Evolutionary conservation across 2,888 invertebrate genomes (phyloP), one percentile per base, ranked within the genome.

Genomic region (Agonopterix alstromeriana): DNA sequence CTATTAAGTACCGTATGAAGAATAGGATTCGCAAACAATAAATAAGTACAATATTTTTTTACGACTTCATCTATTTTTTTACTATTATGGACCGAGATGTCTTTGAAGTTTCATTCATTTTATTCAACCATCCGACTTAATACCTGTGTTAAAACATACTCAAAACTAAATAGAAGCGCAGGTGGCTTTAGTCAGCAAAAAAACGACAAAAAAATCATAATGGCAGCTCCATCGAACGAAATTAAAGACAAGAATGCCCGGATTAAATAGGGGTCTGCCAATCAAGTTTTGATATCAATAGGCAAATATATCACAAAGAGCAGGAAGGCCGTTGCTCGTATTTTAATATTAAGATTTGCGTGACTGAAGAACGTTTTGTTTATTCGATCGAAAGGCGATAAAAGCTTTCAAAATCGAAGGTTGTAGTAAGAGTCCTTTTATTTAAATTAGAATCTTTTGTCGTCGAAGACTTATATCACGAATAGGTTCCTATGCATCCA

Each of bases 201-300:
- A n/a, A 35, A 10, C n/a, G 35, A 41, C 35, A 7, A 42, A 45
- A 45, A 11, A 9, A 10, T 10, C 8, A 11, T 42, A 12, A 12
- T 9, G 27, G 27, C 27, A 27, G 27, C 27, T 27, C 27, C 27
- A 27, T 27, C 27, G 7, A 27, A 27, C 27, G 27, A 27, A 27
- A 27, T 27, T 27, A 27, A 27, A 27, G 7, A 27, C 27, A 27
- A 27, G 27, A 27, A 27, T 27, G 38, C 38, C 38, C 38, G 38
- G 45, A 35, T 46, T 52, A 35, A 52, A 52, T 49, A 42, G 51
- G 43, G 14, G 27, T 27, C 51, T 52, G 51, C 51, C 51, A 52
- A 52, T 52, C 51, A 52, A 42, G 44, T 43, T 43, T 38, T 35
- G 38, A 41, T 48, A 47, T 52, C 51, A 52, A 52, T 49, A 35